phyloP scores from a whole-genome alignment of 2,888 invertebrate genomes.

The Oxycera nigricornis region DNA sequence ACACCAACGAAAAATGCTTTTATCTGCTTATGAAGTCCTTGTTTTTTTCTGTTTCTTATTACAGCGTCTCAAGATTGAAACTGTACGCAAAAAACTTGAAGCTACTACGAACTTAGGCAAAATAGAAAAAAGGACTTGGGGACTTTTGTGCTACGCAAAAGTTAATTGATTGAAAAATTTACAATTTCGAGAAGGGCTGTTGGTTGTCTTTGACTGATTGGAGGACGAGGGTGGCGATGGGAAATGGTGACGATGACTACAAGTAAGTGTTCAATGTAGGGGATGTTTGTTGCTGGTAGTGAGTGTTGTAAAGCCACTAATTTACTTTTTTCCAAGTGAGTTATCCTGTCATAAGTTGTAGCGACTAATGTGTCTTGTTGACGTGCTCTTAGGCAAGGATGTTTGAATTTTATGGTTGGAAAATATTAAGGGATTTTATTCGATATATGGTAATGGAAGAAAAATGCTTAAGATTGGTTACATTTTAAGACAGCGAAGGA shows the following conservation, averaged over 20 bases:
- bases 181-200: background rate
- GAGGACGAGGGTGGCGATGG: background rate
- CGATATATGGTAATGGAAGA: no score
- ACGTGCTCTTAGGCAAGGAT: no score
- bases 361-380: constrained; percentile 27
- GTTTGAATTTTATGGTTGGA: no score
- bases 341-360: constrained; percentile 43
- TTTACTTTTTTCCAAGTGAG: constrained; percentile 42
- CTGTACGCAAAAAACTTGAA: background rate
- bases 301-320: background rate
- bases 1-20: constrained; percentile 41
- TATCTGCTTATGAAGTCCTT: constrained; percentile 46
- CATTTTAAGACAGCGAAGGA: no score
- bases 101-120: background rate
- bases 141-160: constrained; percentile 33
- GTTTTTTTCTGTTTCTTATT: background rate
- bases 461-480: no score
- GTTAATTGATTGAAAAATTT: constrained; percentile 47
- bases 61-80: background rate
- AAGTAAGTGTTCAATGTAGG: background rate
- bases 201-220: background rate
- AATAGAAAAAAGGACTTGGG: constrained; percentile 2
- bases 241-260: background rate
- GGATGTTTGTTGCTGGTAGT: background rate
- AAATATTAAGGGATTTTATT: no score